Evolutionary conservation across 2,113 vertebrate genomes (phyloP).

Genomic region (Odobenus rosmarus): DNA sequence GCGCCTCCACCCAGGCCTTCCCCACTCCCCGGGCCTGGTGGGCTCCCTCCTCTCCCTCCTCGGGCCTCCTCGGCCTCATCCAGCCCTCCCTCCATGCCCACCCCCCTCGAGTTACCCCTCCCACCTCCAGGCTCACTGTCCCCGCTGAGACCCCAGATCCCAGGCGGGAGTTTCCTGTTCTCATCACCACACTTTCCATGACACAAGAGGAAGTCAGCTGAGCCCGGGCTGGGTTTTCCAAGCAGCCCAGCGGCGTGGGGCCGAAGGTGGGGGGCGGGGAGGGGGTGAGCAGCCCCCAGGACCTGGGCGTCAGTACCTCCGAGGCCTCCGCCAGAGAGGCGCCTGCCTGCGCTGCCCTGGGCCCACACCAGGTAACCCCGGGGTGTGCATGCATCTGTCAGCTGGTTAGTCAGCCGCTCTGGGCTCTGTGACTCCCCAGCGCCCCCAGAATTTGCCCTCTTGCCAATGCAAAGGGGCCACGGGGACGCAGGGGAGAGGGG

Average conservation of each 20-base stretch:
- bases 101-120: neutral
- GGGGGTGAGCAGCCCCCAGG: conserved; percentile 33
- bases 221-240: conserved; percentile 69
- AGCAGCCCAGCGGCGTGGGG: neutral
- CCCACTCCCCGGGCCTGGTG: too few relatives aligned
- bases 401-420: neutral
- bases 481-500: neutral
- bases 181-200: conserved; percentile 73
- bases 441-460: neutral
- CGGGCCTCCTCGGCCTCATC: neutral
- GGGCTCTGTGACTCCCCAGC: neutral
- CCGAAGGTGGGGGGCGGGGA: neutral
- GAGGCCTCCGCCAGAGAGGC: neutral
- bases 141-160: conserved; percentile 57
- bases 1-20: neutral
- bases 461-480: neutral
- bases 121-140: neutral
- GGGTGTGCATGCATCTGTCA: neutral
- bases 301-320: conserved; percentile 1
- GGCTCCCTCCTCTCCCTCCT: neutral
- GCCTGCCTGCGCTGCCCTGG: neutral
- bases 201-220: conserved; percentile 80
- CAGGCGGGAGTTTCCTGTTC: conserved; percentile 68
- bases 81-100: neutral
- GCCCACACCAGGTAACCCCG: conserved; percentile 59